A percentile compares a stretch with the other conserved stretches of the same genome.
phyloP scores from a whole-genome alignment of 2,113 vertebrate genomes.

The pig (Sus scrofa) region DNA sequence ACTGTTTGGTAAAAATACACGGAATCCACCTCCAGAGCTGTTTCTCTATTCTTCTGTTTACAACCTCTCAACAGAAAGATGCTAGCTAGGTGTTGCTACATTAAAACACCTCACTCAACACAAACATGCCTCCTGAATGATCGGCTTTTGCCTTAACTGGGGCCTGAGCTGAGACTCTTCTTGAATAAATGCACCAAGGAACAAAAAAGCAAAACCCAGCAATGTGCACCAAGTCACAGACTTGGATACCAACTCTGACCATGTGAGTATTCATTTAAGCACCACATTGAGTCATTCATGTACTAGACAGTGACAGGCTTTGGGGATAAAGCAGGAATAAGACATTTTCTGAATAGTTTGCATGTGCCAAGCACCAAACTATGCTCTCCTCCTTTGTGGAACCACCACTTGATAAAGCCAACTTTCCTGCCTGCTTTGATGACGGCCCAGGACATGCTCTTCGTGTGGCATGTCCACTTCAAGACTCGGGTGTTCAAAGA shows the following conservation, averaged over 20 bases:
- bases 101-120: not conserved
- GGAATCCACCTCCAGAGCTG: not conserved
- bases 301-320: not conserved
- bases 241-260: not conserved
- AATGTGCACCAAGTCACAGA: not conserved
- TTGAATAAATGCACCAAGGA: slow-evolving; percentile 1
- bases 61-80: slow-evolving; percentile 13
- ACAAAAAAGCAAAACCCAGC: not conserved
- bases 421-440: not conserved
- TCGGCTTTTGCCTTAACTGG: not conserved
- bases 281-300: not conserved
- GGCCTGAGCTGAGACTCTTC: not conserved
- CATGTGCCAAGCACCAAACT: not conserved
- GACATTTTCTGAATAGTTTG: not conserved
- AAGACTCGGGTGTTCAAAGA: not conserved
- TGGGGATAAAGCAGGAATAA: not conserved
- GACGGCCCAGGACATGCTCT: not conserved
- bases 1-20: not conserved
- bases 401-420: not conserved
- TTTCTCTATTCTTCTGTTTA: not conserved
- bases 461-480: not conserved
- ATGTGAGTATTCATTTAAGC: not conserved
- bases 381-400: not conserved
- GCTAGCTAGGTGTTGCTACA: not conserved
- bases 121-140: not conserved